Conservation (phyloP, 2,797 vertebrate species). For the Nothura maculosa region DNA sequence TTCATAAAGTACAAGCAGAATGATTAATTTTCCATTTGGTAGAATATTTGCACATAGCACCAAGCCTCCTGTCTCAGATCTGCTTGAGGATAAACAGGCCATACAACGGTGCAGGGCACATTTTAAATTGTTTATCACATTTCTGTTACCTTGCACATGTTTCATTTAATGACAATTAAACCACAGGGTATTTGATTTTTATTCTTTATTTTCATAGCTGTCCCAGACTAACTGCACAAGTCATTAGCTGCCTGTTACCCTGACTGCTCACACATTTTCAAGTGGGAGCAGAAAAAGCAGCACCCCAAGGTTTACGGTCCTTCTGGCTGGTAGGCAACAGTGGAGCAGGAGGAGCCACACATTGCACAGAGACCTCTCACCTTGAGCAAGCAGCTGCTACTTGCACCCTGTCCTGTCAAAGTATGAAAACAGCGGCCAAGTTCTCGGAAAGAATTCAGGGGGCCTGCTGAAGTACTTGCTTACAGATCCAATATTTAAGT, state of each 20-base stretch:
- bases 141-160: neutral
- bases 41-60: neutral
- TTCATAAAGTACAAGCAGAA: neutral
- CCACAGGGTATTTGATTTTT: neutral
- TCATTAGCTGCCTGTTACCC: neutral
- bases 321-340: neutral
- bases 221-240: neutral
- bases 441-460: neutral
- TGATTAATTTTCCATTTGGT: neutral
- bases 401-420: neutral
- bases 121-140: neutral
- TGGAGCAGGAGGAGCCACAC: neutral
- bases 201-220: neutral
- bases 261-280: neutral
- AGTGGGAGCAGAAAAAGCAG: neutral
- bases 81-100: neutral
- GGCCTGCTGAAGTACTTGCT: neutral
- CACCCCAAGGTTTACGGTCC: neutral
- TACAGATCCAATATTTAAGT: slow-evolving; percentile 4
- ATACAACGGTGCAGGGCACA: neutral
- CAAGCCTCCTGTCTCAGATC: neutral
- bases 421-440: neutral
- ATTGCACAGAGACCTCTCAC: neutral
- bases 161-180: slow-evolving; percentile 22
- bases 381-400: neutral